These are phyloP conservation scores for Cichladusa arquata DNA, from an alignment of 2,113 vertebrate species.

Conservation along the genomic window DNA sequence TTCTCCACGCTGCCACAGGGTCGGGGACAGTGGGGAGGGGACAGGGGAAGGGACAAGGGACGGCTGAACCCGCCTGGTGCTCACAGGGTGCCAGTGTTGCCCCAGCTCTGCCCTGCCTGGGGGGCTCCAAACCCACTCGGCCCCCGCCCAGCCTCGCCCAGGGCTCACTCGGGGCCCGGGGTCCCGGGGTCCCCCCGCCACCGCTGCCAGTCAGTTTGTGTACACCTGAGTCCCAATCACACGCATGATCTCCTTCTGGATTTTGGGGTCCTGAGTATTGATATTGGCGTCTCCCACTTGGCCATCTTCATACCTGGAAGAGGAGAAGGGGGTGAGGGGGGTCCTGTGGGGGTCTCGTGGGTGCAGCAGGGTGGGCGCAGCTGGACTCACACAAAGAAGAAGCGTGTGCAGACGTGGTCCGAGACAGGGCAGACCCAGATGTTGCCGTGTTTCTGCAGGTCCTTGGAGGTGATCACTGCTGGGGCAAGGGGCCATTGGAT, in stretches of 20 bases:
- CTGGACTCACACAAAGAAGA: constrained; percentile 96
- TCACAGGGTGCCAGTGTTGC: constrained; percentile 12
- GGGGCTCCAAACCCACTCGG: background rate
- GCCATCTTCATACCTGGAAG: constrained; percentile 92
- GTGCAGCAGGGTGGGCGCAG: fast-evolving
- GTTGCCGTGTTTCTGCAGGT: constrained; percentile 99
- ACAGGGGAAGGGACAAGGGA: background rate
- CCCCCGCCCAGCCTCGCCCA: background rate
- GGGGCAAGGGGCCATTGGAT: background rate
- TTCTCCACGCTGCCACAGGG: background rate
- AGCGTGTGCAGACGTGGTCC: constrained; percentile 97
- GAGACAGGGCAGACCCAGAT: constrained; percentile 99
- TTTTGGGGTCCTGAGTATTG: constrained; percentile 99
- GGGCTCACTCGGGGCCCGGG: background rate
- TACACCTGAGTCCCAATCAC: constrained; percentile 99
- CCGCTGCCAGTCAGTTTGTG: constrained; percentile 82
- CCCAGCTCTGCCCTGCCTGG: background rate
- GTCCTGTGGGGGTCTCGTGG: fast-evolving
- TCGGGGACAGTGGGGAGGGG: background rate
- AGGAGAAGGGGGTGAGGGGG: background rate
- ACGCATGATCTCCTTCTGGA: constrained; percentile 99
- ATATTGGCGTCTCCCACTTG: constrained; percentile 99
- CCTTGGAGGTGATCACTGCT: constrained; percentile 97
- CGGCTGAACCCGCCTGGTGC: background rate
- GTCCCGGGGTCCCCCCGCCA: background rate